Evolutionary conservation across 1,140 invertebrate genomes (phyloP), one percentile per base, ranked within the genome.

Genomic region (Mycetomoellerius zeteki): DNA sequence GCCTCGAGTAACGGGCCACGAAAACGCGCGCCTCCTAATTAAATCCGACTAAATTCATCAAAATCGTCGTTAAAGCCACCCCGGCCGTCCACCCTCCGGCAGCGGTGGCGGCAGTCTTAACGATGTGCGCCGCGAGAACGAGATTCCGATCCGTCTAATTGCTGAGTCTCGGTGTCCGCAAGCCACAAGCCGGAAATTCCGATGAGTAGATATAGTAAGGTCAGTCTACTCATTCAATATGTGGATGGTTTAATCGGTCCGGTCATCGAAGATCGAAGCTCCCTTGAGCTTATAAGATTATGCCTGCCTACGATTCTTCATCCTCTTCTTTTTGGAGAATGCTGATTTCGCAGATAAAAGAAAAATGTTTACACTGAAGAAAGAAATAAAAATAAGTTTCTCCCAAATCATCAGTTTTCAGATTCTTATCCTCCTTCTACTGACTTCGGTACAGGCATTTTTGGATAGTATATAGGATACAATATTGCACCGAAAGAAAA

Each of bases 31-130:
- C 81, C 80, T 90, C 86, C 93, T 94, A 94, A 94, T 94, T 94
- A 94, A 93, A 92, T 90, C 85, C 86, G 86, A 92, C 91, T 91
- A 92, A 93, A 93, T 94, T 92, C 91, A 92, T 94, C 93, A 93
- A 94, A 94, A 92, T 93, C 86, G 86, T 91, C 88, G 89, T 93
- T 93, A 92, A 92, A 90, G 62, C 71, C 67, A 62, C 69, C 77
- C 65, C 67, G 67, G 65, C 58, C 30, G 69, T 8, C 71, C 76
- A 33, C 43, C 88, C 85, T 77, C 56, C 54, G 87, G 71, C 69
- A n/a, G 30, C 30, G 21, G 21, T 50, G 47, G 16, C 62, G n/a
- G 58, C 24, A 8, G 50, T 67, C 65, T 85, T 90, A 90, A 88
- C 89, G 89, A 91, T 84, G 86, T 58, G 73, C 78, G 54, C 89